Evolutionary conservation across 1,140 invertebrate species (phyloP).

Genomic region (Heterodera carotae): DNA sequence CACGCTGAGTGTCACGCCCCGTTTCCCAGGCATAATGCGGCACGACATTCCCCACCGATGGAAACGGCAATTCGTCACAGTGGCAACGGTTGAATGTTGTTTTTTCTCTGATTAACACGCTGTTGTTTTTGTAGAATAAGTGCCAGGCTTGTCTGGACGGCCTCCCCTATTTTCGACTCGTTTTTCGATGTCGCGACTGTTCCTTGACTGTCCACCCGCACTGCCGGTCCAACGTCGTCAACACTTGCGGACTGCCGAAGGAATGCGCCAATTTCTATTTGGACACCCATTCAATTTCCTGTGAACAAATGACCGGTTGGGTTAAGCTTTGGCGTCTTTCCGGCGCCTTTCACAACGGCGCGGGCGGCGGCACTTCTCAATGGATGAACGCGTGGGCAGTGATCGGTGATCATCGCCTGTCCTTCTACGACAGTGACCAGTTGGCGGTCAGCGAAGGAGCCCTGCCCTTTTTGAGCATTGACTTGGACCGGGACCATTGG

Average conservation of each 20-base stretch:
- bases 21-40: conserved; percentile 33
- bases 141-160: conserved; percentile 36
- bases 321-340: conserved; percentile 28
- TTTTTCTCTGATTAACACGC: background rate
- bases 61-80: conserved; percentile 37
- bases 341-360: background rate
- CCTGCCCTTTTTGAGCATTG: conserved; percentile 33
- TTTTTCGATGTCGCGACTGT: conserved; percentile 37
- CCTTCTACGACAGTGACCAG: conserved; percentile 38
- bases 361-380: conserved; percentile 16
- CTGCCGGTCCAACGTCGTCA: conserved; percentile 33
- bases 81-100: conserved; percentile 15
- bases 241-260: conserved; percentile 40
- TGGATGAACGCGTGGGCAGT: conserved; percentile 43
- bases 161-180: conserved; percentile 35
- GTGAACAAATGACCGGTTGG: conserved; percentile 40
- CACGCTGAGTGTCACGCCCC: background rate
- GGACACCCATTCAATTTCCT: conserved; percentile 28
- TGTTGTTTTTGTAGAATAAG: conserved; percentile 18
- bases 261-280: conserved; percentile 44
- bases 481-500: conserved; percentile 44
- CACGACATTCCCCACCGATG: conserved; percentile 48
- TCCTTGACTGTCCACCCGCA: conserved; percentile 39
- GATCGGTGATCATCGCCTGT: conserved; percentile 32
- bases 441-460: conserved; percentile 27